Base-by-base conservation (phyloP, 2,888 invertebrate genomes). In the Desoria tigrina region DNA sequence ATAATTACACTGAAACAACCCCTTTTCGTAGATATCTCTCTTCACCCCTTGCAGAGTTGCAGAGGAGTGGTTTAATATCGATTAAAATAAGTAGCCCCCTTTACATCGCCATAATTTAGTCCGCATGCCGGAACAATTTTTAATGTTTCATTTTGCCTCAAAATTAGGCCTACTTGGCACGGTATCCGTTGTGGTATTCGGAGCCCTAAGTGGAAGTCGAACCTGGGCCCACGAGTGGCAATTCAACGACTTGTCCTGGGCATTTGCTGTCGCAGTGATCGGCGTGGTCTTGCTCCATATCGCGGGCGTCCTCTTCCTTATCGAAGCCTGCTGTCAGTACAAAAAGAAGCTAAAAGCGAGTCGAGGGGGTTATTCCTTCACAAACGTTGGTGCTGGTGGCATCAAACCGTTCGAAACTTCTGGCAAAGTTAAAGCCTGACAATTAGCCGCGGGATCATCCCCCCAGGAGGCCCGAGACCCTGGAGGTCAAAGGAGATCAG, bases 201-300 rank as follows among this genome's bases (percentile, higher is more conserved):
- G 94, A 0, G 85, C 87, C 32, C 84, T 88, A 74, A 94, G 90
- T 2, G 94, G 94, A 80, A 86, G 88, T 7, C 86, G 91, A 69
- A 89, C 88, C n/a, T 94, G 95, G 90, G 94, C 97, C 91, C 94
- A 94, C 0, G 92, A 91, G 69, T 92, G 95, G 79, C 88, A 90
- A 11, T 94, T 95, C 80, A 97, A 97, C 81, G 94, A 91, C 82
- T 87, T 96, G 73, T 94, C 95, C 2, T 97, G 94, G 93, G 94
- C 94, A 0, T 97, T 94, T 78, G 90, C 90, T 0, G 81, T 96
- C 27, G 94, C 86, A 3, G 89, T 90, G 24, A 87, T 90, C 7
- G 93, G 93, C 7, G 85, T 88, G 1, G 84, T 91, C 0, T 83
- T 88, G 7, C 85, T 87, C 57, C 81, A 92, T 37, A 83, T 92